Conservation (phyloP, 2,888 invertebrate genomes). For the Philereme transversata region DNA sequence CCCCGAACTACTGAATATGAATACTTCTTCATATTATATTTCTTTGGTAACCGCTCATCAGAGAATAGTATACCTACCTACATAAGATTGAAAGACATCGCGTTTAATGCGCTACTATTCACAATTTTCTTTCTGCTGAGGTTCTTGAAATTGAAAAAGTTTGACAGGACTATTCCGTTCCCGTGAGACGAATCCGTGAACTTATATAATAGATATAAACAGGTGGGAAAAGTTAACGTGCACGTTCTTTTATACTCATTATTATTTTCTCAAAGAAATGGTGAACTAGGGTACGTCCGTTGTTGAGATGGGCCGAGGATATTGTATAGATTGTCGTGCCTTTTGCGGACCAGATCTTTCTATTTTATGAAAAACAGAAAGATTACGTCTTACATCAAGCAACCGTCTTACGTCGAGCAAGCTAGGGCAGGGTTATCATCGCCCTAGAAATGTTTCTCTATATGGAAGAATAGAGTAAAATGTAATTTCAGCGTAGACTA, state of each 20-base stretch:
- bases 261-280: neutral
- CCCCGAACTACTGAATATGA: too few relatives aligned
- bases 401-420: too few relatives aligned
- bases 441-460: too few relatives aligned
- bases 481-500: too few relatives aligned
- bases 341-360: too few relatives aligned
- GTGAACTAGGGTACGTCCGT: too few relatives aligned
- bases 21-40: neutral
- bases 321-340: too few relatives aligned
- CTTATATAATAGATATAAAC: conserved; percentile 13
- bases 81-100: conserved; percentile 25
- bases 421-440: too few relatives aligned
- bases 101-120: conserved; percentile 23
- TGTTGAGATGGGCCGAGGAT: too few relatives aligned
- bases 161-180: conserved; percentile 38
- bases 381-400: too few relatives aligned
- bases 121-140: conserved; percentile 35
- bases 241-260: neutral
- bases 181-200: conserved; percentile 11
- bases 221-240: conserved; percentile 3
- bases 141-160: conserved; percentile 49
- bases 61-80: conserved; percentile 1
- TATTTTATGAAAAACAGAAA: too few relatives aligned
- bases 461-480: too few relatives aligned
- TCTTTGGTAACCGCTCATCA: conserved; percentile 13